Evolutionary conservation across 2,797 vertebrate species (phyloP), one percentile per base, ranked within the genome.

Genomic region (Distichodus sexfasciatus): DNA sequence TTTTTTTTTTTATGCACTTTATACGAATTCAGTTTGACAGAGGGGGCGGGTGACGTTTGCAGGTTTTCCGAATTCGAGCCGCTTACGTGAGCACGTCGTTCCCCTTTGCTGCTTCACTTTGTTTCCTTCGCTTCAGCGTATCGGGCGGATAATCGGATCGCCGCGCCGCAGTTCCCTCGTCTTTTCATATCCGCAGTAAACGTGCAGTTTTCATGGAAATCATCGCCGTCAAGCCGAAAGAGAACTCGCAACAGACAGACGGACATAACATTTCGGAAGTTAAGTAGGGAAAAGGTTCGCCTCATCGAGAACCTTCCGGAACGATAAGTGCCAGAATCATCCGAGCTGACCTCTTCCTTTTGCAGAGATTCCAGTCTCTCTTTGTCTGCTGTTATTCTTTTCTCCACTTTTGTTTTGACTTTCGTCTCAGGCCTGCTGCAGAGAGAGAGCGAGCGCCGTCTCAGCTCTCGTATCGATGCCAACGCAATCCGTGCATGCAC

Each of bases 1-100:
- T 79, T 78, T 74, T 79, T 76, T 81, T 66, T 67, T 77, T 77
- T 74, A 81, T 78, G 79, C 79, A 81, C 81, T 81, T 79, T 83
- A 79, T 67, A 75, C 64, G 71, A 76, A 71, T 79, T 81, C 68
- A 78, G 66, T 70, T 79, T 72, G 43, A 47, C 59, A 43, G 61
- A 28, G 48, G 55, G 44, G 53, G 54, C 36, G 70, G 40, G 57
- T 69, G 68, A 41, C 54, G 47, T 71, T 72, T 75, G 70, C 62
- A 48, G 41, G 36, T 47, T 63, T 70, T 60, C 71, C 65, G 40
- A 50, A n/a, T 28, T 41, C 40, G 67, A 57, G 71, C 28, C 28
- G 12, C 65, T 69, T 67, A 41, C 62, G 33, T 40, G 47, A 62
- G 15, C 59, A 40, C 23, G 48, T 54, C n/a, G n/a, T n/a, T n/a